Evolutionary conservation across 2,113 vertebrate species (phyloP).

Genomic region (Lycaon pictus): DNA sequence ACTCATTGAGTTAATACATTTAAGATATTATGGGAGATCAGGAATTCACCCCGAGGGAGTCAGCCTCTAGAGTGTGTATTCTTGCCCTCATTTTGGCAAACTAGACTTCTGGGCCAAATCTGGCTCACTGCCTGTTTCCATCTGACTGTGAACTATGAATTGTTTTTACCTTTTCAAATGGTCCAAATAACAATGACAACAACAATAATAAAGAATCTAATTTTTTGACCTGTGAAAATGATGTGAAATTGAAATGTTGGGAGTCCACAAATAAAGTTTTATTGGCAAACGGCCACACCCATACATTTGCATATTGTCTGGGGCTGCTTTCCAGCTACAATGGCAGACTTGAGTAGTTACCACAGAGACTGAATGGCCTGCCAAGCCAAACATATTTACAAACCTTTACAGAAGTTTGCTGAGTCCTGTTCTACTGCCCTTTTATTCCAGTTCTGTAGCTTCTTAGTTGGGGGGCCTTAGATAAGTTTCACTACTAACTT

Average conservation of each 20-base stretch:
- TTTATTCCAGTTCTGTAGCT: not conserved
- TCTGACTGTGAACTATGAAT: not conserved
- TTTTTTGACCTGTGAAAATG: not conserved
- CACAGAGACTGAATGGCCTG: not conserved
- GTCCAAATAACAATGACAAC: not conserved
- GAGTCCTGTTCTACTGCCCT: not conserved
- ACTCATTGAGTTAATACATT: not conserved
- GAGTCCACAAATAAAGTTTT: not conserved
- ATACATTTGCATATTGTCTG: not conserved
- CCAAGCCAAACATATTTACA: not conserved
- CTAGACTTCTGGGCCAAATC: not conserved
- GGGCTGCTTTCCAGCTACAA: not conserved
- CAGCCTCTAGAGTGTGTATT: accelerated
- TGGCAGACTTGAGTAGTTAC: not conserved
- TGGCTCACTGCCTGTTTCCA: not conserved
- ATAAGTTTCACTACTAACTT: not conserved
- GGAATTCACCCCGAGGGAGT: not conserved
- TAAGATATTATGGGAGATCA: not conserved
- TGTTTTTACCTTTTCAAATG: not conserved
- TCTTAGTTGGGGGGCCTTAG: not conserved
- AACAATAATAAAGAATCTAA: not conserved
- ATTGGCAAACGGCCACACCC: not conserved
- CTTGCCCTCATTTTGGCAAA: not conserved
- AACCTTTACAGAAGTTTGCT: not conserved
- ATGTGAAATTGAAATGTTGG: not conserved